Percentiles rank a stretch among this genome's conserved stretches.
Evolutionary conservation across 2,888 invertebrate genomes (phyloP).

Genomic region (Fabriciana adippe): DNA sequence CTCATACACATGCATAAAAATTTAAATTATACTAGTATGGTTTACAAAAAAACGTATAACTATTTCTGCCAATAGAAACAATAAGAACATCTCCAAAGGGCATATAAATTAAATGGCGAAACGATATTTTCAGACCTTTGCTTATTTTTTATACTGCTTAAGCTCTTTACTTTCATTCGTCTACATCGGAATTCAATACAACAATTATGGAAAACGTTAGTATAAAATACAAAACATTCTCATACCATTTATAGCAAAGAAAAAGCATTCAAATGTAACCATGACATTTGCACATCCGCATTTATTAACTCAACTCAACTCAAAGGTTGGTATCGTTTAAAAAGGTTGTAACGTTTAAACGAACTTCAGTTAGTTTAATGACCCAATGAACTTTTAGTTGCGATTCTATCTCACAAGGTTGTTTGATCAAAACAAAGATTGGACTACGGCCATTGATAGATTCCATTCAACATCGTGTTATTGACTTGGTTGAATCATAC

Average conservation of each 20-base stretch:
- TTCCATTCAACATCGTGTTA: slow-evolving; percentile 13
- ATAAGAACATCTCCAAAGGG: background rate
- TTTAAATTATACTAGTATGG: too few relatives aligned
- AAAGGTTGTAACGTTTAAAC: background rate
- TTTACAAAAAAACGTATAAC: too few relatives aligned
- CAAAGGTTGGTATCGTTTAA: too few relatives aligned
- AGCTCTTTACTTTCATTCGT: background rate
- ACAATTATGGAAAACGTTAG: background rate
- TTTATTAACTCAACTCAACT: slow-evolving; percentile 19
- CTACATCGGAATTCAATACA: background rate
- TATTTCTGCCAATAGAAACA: background rate
- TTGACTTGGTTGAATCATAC: background rate
- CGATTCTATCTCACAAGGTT: slow-evolving; percentile 43
- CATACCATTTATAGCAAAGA: slow-evolving; percentile 7
- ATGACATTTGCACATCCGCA: slow-evolving; percentile 34
- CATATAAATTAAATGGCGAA: background rate
- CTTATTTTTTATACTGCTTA: background rate
- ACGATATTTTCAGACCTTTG: background rate
- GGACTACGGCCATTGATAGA: slow-evolving; percentile 8
- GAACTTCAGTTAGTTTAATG: slow-evolving; percentile 54
- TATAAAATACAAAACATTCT: background rate
- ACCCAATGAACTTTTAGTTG: slow-evolving; percentile 57
- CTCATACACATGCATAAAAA: too few relatives aligned
- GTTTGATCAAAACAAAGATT: slow-evolving; percentile 17
- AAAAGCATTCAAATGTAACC: slow-evolving; percentile 31